Base-by-base conservation (phyloP, 1,140 invertebrate genomes). In the Drosophila malerkotliana region DNA sequence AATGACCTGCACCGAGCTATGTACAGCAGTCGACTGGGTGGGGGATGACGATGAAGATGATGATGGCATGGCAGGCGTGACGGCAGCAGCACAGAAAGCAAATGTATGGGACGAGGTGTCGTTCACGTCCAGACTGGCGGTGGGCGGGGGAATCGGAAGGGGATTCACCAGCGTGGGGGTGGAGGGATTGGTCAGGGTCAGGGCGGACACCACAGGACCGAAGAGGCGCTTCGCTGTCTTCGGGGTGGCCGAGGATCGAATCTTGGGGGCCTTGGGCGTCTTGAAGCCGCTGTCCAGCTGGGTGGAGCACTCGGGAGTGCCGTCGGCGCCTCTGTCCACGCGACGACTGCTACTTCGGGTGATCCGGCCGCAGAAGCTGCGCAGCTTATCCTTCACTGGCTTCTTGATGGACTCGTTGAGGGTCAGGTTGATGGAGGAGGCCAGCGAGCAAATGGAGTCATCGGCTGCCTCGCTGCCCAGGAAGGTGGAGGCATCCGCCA, bases 381-480 rank as follows among this genome's bases (percentile, higher is more conserved):
- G 90, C 15, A 91, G 44, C 47, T 85, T 91, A 10, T 91, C 90
- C 26, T 91, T 92, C 0, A 92, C 81, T 0, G 91, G 90, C 32
- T 84, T 89, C n/a, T 76, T 47, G 34, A 88, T 91, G 5, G 90
- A 90, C 14, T 91, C 90, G 21, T 92, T 92, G 3, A 91, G 75
- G 0, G 80, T 91, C 7, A 52, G 55, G 24, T 73, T 91, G 1
- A 83, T 79, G 24, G 87, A 91, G 26, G 87, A 91, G 34, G 87
- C 79, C 55, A 92, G 34, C 6, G 91, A 92, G 53, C 79, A 87
- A 1, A 91, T 64, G 8, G 90, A 91, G 48, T 91, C 81, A 59
- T 92, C 87, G 0, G 80, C 83, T 56, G 71, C 72, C 51, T 84
- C 81, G 48, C 72, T 77, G 24, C 61, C 81, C 49, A 79, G 34